Percentiles rank a stretch among this genome's conserved stretches.
Evolutionary conservation across 1,140 invertebrate species (phyloP).

Genomic region (Apis laboriosa): DNA sequence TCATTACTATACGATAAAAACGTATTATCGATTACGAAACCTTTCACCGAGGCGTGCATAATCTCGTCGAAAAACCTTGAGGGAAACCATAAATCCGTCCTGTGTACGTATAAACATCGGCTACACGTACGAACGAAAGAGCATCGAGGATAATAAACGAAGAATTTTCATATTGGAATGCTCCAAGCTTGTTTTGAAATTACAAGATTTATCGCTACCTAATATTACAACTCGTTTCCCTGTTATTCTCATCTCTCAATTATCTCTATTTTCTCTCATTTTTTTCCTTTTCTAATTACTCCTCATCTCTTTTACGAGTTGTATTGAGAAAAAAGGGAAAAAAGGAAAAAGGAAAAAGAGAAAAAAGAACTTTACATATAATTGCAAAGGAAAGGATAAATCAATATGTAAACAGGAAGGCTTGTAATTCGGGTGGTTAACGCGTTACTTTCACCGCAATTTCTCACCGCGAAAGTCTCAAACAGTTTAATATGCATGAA

Average conservation of each 20-base stretch:
- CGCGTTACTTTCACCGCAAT: constrained; percentile 20
- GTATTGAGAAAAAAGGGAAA: no score
- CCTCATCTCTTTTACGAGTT: no score
- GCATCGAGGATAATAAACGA: constrained; percentile 19
- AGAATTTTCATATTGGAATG: constrained; percentile 11
- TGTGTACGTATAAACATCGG: background rate
- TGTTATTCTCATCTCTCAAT: background rate
- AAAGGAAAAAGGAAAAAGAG: no score
- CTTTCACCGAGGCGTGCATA: constrained; percentile 32
- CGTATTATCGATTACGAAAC: constrained; percentile 50
- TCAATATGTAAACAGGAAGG: background rate
- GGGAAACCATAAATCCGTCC: constrained; percentile 44
- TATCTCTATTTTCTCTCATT: no score
- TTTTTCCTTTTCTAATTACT: no score
- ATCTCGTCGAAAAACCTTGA: constrained; percentile 47
- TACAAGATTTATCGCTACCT: background rate
- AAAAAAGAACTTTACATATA: no score
- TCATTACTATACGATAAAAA: background rate
- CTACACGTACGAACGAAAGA: background rate
- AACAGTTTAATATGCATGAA: constrained; percentile 34
- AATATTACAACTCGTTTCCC: background rate
- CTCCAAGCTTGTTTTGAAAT: background rate
- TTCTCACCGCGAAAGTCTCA: constrained; percentile 3
- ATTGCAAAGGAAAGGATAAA: no score
- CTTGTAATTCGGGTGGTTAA: constrained; percentile 13